Evolutionary conservation across 2,113 vertebrate genomes (phyloP).

Genomic region (Cryptomyrus ogoouensis): DNA sequence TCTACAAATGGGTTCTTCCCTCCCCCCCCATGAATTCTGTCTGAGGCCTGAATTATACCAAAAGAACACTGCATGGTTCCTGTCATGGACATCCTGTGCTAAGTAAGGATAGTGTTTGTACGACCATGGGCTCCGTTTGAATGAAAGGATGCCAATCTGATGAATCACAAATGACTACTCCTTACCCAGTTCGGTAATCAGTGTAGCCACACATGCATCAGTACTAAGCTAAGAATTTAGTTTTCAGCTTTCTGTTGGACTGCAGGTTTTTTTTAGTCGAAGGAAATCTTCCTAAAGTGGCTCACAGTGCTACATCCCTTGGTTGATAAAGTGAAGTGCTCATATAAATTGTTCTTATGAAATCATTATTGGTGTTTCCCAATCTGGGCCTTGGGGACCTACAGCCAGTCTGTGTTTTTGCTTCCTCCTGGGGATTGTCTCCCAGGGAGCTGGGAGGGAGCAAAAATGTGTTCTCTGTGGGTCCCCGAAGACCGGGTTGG

Average conservation of each 20-base stretch:
- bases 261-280: too few relatives aligned
- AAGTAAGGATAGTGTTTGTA: neutral
- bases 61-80: neutral
- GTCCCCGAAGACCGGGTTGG: neutral
- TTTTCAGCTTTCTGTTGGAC: neutral
- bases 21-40: neutral
- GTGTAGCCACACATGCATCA: neutral
- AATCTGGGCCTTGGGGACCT: neutral
- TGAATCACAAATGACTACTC: neutral
- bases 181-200: neutral
- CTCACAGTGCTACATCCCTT: neutral
- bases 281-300: neutral
- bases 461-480: neutral
- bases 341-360: neutral
- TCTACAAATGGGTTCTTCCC: neutral
- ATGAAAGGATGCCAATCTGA: neutral
- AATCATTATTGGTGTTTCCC: neutral
- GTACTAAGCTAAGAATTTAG: neutral
- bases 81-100: neutral
- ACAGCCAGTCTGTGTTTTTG: neutral
- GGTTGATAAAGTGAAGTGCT: neutral
- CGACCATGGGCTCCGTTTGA: neutral
- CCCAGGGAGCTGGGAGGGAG: neutral
- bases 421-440: neutral
- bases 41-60: neutral